Evolutionary conservation across 2,113 vertebrate genomes (phyloP).

Genomic region (Isichthys henryi): DNA sequence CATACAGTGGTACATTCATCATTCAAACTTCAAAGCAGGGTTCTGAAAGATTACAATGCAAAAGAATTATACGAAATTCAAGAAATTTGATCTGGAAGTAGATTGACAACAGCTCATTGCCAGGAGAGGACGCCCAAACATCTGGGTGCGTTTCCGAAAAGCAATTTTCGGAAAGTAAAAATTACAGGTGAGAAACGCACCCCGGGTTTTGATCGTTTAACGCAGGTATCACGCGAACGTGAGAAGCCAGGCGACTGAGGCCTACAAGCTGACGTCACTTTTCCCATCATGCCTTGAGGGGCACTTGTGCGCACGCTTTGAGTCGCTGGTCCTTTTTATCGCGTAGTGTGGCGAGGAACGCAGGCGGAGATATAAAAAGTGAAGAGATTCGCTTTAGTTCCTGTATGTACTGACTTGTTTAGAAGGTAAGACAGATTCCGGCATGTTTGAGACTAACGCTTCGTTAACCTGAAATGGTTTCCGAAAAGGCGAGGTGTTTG

Average conservation of each 20-base stretch:
- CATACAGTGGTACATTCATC: background rate
- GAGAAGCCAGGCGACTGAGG: background rate
- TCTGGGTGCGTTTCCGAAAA: background rate
- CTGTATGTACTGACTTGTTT: background rate
- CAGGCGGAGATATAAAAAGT: background rate
- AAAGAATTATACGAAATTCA: background rate
- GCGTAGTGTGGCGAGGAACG: background rate
- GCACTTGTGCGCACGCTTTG: background rate
- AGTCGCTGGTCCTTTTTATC: background rate
- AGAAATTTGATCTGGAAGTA: background rate
- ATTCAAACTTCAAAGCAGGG: background rate
- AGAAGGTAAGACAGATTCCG: background rate
- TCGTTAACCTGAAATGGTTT: background rate
- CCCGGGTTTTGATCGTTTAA: background rate
- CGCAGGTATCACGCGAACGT: background rate
- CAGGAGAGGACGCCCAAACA: background rate
- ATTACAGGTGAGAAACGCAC: background rate
- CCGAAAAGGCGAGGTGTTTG: background rate
- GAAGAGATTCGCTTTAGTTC: background rate
- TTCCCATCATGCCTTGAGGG: conserved; percentile 7
- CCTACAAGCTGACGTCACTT: background rate
- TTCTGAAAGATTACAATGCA: background rate
- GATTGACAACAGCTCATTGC: background rate
- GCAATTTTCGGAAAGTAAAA: too few relatives aligned
- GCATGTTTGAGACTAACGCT: background rate